A percentile compares a stretch with the other conserved stretches of the same genome.
Conservation (phyloP, 2,888 invertebrate genomes). For the Helobdella robusta region DNA sequence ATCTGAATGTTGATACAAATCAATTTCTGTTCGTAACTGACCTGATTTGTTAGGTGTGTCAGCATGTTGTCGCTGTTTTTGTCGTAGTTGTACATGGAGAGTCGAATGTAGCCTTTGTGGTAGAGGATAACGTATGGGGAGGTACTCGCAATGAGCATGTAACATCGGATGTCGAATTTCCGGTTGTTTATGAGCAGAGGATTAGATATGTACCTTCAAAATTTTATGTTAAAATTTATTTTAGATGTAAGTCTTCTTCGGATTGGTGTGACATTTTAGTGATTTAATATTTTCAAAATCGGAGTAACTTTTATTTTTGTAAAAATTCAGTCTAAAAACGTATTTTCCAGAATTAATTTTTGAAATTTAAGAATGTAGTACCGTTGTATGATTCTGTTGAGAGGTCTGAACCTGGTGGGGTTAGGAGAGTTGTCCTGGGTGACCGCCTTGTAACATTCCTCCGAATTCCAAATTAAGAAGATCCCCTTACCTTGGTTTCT, state of each 20-base stretch:
- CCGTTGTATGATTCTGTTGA: conserved; percentile 46
- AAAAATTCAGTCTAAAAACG: too few species aligned
- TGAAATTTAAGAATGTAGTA: conserved; percentile 27
- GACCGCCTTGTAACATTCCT: conserved; percentile 41
- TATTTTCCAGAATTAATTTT: neutral
- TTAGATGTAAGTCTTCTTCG: too few species aligned
- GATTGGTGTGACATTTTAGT: too few species aligned
- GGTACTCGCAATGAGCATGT: conserved; percentile 49
- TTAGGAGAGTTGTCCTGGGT: conserved; percentile 38
- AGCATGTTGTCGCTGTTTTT: conserved; percentile 43
- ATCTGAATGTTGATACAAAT: neutral
- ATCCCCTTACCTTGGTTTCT: conserved; percentile 50
- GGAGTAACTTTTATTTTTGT: too few species aligned
- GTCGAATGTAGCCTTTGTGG: conserved; percentile 48
- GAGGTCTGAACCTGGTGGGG: conserved; percentile 17
- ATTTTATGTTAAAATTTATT: too few species aligned
- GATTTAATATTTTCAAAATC: too few species aligned
- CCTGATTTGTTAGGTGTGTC: conserved; percentile 50
- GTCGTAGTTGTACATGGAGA: conserved; percentile 46
- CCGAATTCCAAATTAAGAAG: conserved; percentile 42
- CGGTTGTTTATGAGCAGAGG: conserved; percentile 46
- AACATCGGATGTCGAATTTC: conserved; percentile 51
- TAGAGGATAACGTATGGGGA: conserved; percentile 47
- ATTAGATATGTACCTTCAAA: conserved; percentile 47
- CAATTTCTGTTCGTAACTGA: conserved; percentile 31